Evolutionary conservation across 2,113 vertebrate genomes (phyloP).

Genomic region (Hiodon alosoides): DNA sequence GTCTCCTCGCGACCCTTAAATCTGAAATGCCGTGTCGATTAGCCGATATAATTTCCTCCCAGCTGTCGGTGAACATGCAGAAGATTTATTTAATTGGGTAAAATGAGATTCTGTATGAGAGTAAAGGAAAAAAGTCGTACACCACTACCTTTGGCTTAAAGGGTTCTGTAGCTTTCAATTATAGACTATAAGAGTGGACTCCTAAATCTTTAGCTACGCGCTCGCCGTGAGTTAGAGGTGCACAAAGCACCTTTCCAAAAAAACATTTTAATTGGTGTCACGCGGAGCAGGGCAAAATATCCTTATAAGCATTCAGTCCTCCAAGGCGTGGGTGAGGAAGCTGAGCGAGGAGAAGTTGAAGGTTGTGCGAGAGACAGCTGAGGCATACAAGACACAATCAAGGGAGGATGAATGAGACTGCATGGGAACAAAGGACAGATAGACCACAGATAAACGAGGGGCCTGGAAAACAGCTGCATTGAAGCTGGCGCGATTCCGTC

Average conservation of each 20-base stretch:
- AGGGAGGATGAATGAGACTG: background rate
- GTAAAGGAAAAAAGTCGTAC: background rate
- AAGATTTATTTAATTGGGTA: too few species aligned
- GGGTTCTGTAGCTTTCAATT: too few species aligned
- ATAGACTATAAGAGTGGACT: background rate
- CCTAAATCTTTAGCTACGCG: background rate
- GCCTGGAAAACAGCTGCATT: background rate
- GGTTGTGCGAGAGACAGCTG: too few species aligned
- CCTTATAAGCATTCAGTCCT: background rate
- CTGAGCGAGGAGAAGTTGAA: background rate
- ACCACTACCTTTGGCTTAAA: background rate
- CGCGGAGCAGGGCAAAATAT: background rate
- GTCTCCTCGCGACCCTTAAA: too few species aligned
- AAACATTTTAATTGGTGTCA: background rate
- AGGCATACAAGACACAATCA: slow-evolving; percentile 2
- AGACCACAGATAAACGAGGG: slow-evolving; percentile 10
- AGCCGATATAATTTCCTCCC: too few species aligned
- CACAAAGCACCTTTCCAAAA: background rate
- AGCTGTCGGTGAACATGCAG: too few species aligned
- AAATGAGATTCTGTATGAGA: too few species aligned
- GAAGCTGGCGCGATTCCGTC: background rate
- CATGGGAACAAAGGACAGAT: background rate
- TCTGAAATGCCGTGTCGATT: too few species aligned
- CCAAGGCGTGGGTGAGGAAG: background rate
- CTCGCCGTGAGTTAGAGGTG: background rate